Evolutionary conservation across 92 coral and sea anemone species (phyloP).

Genomic region (Ricordea florida): DNA sequence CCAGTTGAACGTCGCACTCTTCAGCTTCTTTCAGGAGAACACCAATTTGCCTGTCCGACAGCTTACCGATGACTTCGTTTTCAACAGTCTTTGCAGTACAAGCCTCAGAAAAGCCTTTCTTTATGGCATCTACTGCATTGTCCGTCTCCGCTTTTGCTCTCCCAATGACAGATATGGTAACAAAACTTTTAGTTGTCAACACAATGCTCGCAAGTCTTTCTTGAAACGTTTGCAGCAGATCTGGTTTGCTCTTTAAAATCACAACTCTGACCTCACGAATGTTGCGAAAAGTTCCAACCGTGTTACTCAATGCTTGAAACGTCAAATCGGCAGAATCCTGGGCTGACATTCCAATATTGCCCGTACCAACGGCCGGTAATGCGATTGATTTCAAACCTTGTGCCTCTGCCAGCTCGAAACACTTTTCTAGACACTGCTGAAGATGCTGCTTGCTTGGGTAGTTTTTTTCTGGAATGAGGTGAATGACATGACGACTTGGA

Average conservation of each 20-base stretch:
- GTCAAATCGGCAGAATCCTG: slow-evolving; percentile 42
- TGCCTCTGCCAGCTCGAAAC: slow-evolving; percentile 39
- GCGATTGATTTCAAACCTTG: slow-evolving; percentile 38
- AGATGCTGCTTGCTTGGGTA: neutral
- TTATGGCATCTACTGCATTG: neutral
- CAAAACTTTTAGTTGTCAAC: neutral
- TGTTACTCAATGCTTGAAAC: slow-evolving; percentile 43
- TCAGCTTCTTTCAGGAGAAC: neutral
- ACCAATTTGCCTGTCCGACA: slow-evolving; percentile 15
- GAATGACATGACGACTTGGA: slow-evolving; percentile 13
- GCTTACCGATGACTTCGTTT: neutral
- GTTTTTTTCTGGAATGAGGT: slow-evolving; percentile 50
- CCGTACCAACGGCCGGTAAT: slow-evolving; percentile 67
- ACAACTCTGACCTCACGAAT: slow-evolving; percentile 49
- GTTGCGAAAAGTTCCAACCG: neutral
- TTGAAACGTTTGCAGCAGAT: slow-evolving; percentile 49
- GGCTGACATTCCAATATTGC: slow-evolving; percentile 32
- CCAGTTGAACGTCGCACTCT: slow-evolving; percentile 13
- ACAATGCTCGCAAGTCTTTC: neutral
- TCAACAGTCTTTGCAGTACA: slow-evolving; percentile 9
- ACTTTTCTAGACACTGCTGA: slow-evolving; percentile 25
- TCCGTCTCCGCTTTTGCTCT: neutral
- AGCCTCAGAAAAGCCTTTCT: slow-evolving; percentile 5
- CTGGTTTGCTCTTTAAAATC: slow-evolving; percentile 42
- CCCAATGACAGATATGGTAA: slow-evolving; percentile 5